A percentile compares a stretch with the other conserved stretches of the same genome.
phyloP scores from a whole-genome alignment of 2,113 vertebrate genomes.

The Hucho hucho region DNA sequence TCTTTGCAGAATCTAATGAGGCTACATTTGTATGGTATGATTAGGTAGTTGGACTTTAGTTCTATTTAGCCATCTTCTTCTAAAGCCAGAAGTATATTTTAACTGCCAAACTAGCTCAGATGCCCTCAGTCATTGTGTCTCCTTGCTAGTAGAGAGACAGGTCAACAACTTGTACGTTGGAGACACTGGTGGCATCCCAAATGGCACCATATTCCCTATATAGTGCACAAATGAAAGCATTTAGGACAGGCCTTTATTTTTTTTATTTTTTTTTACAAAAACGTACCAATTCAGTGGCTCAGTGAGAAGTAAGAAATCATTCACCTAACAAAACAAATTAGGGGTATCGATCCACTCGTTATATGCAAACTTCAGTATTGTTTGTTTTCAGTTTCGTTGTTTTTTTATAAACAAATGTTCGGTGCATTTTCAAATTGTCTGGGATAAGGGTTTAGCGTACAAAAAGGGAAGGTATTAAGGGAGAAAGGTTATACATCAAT shows the following conservation, averaged over 20 bases:
- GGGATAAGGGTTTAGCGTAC: neutral
- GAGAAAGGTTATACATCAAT: conserved; percentile 23
- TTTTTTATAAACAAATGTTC: conserved; percentile 34
- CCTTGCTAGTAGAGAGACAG: conserved; percentile 52
- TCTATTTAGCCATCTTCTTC: conserved; percentile 26
- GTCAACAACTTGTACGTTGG: conserved; percentile 44
- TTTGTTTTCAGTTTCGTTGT: conserved; percentile 43
- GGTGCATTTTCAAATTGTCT: conserved; percentile 36
- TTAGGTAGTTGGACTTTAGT: conserved; percentile 27
- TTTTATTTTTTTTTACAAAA: conserved; percentile 31
- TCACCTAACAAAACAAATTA: conserved; percentile 41
- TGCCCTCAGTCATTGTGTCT: conserved; percentile 26
- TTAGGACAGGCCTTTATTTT: too few species aligned
- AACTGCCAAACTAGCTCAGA: conserved; percentile 46
- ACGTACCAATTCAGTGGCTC: conserved; percentile 40
- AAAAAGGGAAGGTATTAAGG: conserved; percentile 8
- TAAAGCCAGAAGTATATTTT: conserved; percentile 23
- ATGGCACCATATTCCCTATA: too few species aligned
- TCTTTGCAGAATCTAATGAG: conserved; percentile 39
- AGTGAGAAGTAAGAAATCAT: conserved; percentile 47
- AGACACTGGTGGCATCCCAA: neutral
- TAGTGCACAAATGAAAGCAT: too few species aligned
- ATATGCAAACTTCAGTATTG: conserved; percentile 54
- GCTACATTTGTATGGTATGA: conserved; percentile 40
- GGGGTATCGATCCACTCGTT: conserved; percentile 32